Conservation (phyloP, 1,140 invertebrate genomes). For the Drosophila sulfurigaster region DNA sequence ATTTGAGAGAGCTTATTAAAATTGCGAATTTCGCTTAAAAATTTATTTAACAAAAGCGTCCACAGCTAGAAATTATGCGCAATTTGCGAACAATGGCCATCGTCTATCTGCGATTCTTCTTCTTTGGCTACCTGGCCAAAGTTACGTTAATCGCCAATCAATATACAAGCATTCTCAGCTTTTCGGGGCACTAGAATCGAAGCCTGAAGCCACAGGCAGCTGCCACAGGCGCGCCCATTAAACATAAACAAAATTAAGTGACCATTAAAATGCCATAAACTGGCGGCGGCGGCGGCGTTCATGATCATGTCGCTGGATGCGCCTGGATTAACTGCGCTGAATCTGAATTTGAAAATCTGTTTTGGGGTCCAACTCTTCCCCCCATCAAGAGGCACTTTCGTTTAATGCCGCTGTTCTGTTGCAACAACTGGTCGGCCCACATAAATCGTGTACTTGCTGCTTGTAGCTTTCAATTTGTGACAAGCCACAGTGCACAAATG, state of each 20-base stretch:
- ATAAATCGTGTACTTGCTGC: slow-evolving; percentile 82
- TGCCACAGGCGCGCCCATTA: slow-evolving; percentile 79
- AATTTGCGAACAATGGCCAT: slow-evolving; percentile 73
- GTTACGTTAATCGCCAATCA: slow-evolving; percentile 79
- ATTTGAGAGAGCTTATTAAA: slow-evolving; percentile 39
- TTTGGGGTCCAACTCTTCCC: slow-evolving; percentile 13
- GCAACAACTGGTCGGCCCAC: slow-evolving; percentile 59
- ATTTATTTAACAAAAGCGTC: slow-evolving; percentile 39
- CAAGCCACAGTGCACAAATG: slow-evolving; percentile 49
- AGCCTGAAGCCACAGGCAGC: slow-evolving; percentile 38
- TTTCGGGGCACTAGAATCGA: background rate
- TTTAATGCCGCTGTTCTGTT: slow-evolving; percentile 37
- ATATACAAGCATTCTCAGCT: slow-evolving; percentile 50
- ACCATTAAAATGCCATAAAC: slow-evolving; percentile 85
- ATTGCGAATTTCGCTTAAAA: slow-evolving; percentile 35
- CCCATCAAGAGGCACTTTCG: slow-evolving; percentile 41
- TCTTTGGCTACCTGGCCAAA: slow-evolving; percentile 29
- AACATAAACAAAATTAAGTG: slow-evolving; percentile 85
- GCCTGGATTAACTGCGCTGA: slow-evolving; percentile 40
- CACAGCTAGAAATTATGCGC: slow-evolving; percentile 65
- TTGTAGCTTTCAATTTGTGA: slow-evolving; percentile 83
- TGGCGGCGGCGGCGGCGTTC: slow-evolving; percentile 66
- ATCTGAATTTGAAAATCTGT: slow-evolving; percentile 43
- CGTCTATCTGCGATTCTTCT: slow-evolving; percentile 37
- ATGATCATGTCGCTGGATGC: slow-evolving; percentile 69